Conservation (phyloP, 2,113 vertebrate species). For the Cisticola juncidis region DNA sequence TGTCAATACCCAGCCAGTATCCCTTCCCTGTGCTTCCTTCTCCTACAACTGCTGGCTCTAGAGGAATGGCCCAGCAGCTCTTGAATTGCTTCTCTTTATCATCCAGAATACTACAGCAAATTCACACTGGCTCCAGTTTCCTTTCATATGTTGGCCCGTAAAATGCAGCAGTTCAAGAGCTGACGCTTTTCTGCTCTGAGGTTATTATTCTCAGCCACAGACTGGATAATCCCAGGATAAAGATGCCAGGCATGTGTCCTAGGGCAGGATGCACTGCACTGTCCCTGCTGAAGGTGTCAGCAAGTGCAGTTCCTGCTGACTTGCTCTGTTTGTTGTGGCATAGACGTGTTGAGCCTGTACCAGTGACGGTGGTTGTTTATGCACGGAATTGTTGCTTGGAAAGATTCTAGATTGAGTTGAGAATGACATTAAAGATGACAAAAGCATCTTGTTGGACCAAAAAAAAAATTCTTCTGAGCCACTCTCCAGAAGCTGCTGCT, state of each 20-base stretch:
- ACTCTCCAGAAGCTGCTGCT: constrained; percentile 18
- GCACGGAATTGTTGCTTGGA: background rate
- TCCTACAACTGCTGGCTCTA: background rate
- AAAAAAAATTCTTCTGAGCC: constrained; percentile 15
- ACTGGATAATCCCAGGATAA: background rate
- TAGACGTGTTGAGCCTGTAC: background rate
- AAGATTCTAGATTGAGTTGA: background rate
- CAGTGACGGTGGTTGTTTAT: background rate
- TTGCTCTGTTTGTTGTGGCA: background rate
- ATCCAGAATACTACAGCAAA: background rate
- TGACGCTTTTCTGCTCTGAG: background rate
- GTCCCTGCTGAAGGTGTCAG: background rate
- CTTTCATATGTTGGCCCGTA: background rate
- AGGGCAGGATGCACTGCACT: background rate
- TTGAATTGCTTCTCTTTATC: background rate
- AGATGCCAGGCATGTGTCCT: background rate
- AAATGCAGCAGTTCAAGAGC: background rate
- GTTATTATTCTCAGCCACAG: background rate
- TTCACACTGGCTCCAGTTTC: background rate
- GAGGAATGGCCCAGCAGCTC: background rate
- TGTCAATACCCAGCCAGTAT: fast-evolving
- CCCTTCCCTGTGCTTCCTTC: background rate
- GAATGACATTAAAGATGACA: constrained; percentile 16
- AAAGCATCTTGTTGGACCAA: constrained; percentile 6
- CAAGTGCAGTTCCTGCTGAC: background rate